A percentile compares a stretch with the other conserved stretches of the same genome.
Conservation (phyloP, 2,797 vertebrate species). For the Garrulus glandarius region DNA sequence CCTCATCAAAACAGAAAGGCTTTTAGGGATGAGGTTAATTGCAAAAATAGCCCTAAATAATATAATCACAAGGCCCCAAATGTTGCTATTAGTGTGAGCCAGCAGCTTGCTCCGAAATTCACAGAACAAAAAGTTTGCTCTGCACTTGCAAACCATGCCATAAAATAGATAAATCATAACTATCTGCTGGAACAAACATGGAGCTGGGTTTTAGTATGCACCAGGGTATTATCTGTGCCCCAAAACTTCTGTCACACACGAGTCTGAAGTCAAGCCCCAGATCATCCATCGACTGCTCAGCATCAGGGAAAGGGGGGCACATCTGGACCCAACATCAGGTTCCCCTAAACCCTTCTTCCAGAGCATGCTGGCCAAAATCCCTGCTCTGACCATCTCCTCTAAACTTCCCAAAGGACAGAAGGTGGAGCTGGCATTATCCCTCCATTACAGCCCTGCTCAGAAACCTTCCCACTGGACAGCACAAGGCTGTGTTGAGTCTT, state of each 20-base stretch:
- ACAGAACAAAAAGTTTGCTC: background rate
- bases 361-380: background rate
- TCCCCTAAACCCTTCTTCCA: background rate
- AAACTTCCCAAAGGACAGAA: background rate
- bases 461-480: background rate
- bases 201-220: background rate
- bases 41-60: conserved; percentile 32
- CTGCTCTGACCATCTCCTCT: background rate
- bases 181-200: background rate
- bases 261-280: background rate
- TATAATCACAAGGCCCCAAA: background rate
- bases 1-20: conserved; percentile 41
- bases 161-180: background rate
- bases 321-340: background rate
- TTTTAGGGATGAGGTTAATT: conserved; percentile 35
- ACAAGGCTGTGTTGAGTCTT: background rate
- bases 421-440: background rate
- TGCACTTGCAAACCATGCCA: background rate
- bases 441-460: background rate
- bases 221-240: background rate
- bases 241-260: background rate
- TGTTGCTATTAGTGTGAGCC: background rate
- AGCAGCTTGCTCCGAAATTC: background rate
- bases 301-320: background rate
- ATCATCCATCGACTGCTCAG: background rate